Conservation (phyloP, 2,888 invertebrate species). For the Chaetogeoica ovagalla region DNA sequence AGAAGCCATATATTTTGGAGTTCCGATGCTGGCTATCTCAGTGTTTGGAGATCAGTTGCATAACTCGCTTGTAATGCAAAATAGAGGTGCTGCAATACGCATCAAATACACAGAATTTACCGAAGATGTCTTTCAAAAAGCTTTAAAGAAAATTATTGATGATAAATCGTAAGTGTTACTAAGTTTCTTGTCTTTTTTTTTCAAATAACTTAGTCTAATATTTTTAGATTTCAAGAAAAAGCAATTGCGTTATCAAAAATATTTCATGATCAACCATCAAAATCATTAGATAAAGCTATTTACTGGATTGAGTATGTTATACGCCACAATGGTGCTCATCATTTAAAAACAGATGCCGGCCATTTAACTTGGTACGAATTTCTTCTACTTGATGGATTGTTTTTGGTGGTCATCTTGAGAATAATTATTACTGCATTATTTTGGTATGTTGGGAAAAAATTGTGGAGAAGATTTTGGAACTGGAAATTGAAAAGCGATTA, state of each 20-base stretch:
- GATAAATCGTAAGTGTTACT: conserved; percentile 19
- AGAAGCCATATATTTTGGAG: conserved; percentile 47
- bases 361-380: conserved; percentile 44
- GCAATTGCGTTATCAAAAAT: conserved; percentile 13
- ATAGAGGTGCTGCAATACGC: conserved; percentile 35
- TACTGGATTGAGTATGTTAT: conserved; percentile 52
- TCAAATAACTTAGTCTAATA: neutral
- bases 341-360: conserved; percentile 39
- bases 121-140: conserved; percentile 11
- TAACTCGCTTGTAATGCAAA: conserved; percentile 38
- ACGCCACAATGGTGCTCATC: conserved; percentile 44
- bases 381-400: conserved; percentile 47
- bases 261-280: conserved; percentile 29
- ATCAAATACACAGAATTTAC: conserved; percentile 34
- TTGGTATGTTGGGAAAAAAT: conserved; percentile 25
- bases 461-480: conserved; percentile 17
- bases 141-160: conserved; percentile 21
- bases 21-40: conserved; percentile 34
- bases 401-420: conserved; percentile 26
- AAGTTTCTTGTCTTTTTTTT: neutral
- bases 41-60: conserved; percentile 46
- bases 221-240: conserved; percentile 27
- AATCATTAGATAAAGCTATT: conserved; percentile 45
- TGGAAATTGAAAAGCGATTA: conserved; percentile 14
- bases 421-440: conserved; percentile 31